These are phyloP conservation scores for Siphamia tubifer DNA, from an alignment of 2,113 vertebrate species.

Conservation along the genomic window DNA sequence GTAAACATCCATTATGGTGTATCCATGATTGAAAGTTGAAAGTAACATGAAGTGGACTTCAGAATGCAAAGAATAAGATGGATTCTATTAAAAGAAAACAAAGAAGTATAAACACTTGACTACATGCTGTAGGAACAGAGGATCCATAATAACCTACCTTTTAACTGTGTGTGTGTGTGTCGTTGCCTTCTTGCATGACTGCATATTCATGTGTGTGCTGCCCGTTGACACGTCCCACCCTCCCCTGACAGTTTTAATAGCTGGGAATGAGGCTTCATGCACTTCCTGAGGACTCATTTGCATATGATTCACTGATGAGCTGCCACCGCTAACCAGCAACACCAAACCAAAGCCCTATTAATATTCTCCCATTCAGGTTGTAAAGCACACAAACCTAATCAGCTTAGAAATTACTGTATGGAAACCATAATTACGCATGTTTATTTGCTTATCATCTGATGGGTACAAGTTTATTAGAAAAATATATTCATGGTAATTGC, in stretches of 20 bases:
- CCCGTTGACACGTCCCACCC: constrained; percentile 51
- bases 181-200: not conserved
- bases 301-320: constrained; percentile 73
- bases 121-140: not conserved
- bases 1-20: not conserved
- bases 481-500: constrained; percentile 79
- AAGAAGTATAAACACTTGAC: constrained; percentile 2
- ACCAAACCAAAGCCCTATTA: constrained; percentile 72
- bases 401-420: constrained; percentile 79
- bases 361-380: constrained; percentile 75
- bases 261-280: constrained; percentile 64
- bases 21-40: not conserved
- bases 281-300: constrained; percentile 74
- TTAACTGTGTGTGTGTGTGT: constrained; percentile 13
- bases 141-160: constrained; percentile 35
- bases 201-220: not conserved
- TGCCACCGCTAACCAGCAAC: constrained; percentile 63
- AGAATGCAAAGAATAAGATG: not conserved
- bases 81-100: not conserved
- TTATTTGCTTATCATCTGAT: constrained; percentile 82
- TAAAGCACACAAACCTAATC: constrained; percentile 79
- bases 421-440: constrained; percentile 77
- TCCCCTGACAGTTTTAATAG: constrained; percentile 69
- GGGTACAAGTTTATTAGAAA: constrained; percentile 81
- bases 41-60: not conserved